These are phyloP conservation scores for Garrulus glandarius DNA, from an alignment of 2,797 vertebrate genomes.

Conservation along the genomic window DNA sequence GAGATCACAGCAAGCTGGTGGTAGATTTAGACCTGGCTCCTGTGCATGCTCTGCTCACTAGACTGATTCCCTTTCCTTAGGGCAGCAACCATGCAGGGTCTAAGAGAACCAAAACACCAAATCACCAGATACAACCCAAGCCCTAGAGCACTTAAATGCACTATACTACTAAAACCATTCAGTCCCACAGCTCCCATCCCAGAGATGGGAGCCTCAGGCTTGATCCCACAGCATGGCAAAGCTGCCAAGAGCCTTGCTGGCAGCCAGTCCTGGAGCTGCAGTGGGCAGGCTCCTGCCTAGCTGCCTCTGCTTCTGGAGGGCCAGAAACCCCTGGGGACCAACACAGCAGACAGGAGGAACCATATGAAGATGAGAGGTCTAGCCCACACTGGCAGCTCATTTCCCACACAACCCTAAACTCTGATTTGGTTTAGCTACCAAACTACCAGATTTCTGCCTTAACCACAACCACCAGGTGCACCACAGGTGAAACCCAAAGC, in stretches of 20 bases:
- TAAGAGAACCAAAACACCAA: background rate
- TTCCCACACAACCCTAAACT: background rate
- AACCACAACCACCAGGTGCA: conserved; percentile 21
- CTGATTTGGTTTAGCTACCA: background rate
- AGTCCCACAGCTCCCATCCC: background rate
- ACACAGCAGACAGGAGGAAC: background rate
- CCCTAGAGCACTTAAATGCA: background rate
- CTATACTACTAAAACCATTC: background rate
- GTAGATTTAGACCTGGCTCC: background rate
- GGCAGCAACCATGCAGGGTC: background rate
- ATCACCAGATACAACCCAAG: background rate
- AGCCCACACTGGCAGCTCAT: background rate
- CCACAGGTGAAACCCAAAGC: background rate
- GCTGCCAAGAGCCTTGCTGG: background rate
- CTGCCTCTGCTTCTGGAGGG: background rate
- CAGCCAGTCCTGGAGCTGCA: background rate
- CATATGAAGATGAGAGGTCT: background rate
- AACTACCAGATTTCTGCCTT: conserved; percentile 12
- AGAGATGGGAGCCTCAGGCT: background rate
- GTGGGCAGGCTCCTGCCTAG: background rate
- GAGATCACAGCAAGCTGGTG: background rate
- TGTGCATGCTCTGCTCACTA: background rate
- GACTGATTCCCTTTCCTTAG: background rate
- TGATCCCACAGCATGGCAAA: background rate
- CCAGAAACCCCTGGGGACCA: background rate